Evolutionary conservation across 2,797 vertebrate species (phyloP).

Genomic region (Paramormyrops hopkinsi): DNA sequence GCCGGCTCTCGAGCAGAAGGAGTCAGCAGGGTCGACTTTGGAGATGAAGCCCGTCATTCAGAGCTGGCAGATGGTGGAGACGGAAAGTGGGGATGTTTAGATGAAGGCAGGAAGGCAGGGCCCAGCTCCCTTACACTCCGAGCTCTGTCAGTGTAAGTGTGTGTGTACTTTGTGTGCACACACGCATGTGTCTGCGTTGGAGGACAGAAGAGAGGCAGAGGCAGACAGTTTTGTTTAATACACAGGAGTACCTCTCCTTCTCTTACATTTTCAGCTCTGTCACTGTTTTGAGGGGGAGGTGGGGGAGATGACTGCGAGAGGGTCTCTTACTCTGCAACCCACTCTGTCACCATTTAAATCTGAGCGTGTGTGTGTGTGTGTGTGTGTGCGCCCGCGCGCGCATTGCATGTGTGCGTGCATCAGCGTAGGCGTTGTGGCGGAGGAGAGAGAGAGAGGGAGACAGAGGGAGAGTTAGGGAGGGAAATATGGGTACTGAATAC

Average conservation of each 20-base stretch:
- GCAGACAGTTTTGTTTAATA: neutral
- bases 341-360: conserved; percentile 7
- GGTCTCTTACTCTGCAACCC: neutral
- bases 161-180: neutral
- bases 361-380: neutral
- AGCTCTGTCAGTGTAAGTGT: conserved; percentile 7
- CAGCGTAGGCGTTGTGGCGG: neutral
- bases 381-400: neutral
- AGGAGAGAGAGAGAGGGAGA: conserved; percentile 17
- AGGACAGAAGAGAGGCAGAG: neutral
- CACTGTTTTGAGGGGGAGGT: neutral
- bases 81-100: neutral
- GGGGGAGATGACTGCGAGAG: neutral
- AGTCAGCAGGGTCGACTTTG: conserved; percentile 3
- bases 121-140: neutral
- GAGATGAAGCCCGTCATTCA: conserved; percentile 15
- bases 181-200: neutral
- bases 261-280: neutral
- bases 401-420: neutral
- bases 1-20: neutral
- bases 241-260: neutral
- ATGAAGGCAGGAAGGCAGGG: neutral
- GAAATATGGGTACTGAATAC: conserved; percentile 21
- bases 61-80: conserved; percentile 6
- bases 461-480: conserved; percentile 26